Evolutionary conservation across 2,888 invertebrate species (phyloP), one percentile per base, ranked within the genome.

Genomic region (Drosophila borborema): DNA sequence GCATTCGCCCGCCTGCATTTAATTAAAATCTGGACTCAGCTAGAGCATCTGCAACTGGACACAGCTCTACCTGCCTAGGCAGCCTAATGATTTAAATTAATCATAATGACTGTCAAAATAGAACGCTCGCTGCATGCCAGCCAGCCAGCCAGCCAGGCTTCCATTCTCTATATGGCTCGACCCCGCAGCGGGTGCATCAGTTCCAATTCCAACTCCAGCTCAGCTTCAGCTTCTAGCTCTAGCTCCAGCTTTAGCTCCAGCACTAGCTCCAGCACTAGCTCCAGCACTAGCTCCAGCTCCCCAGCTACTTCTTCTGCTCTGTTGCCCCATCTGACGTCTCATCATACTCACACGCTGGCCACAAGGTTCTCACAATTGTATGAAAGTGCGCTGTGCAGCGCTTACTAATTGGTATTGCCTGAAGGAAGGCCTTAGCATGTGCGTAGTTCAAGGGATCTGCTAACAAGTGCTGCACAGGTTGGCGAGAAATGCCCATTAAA

Each of bases 51-150:
- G 5, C 12, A 63, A 46, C 60, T 64, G 59, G 46, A 61, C 49
- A 46, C 31, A 63, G 40, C 51, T 70, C 78, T 83, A 81, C 87
- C 89, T 86, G 89, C 84, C 81, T 71, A 53, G 80, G 80, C 89
- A 81, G 77, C 80, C 89, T 90, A 90, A 87, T 90, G 89, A 87
- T 90, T 90, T 90, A 90, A 90, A 90, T 87, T 87, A 90, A 87
- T 87, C 87, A 87, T 87, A 87, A 87, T 87, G 87, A 90, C 87
- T 87, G 87, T 87, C 87, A 87, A 87, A 87, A 90, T 89, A 89
- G 90, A 90, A 89, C 90, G 89, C 82, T 89, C 73, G 76, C 84
- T 51, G 58, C 41, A 18, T 31, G 31, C 55, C 41, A 45, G 43
- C 20, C 43, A 43, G 43, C 31, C 46, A 38, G 49, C 51, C 34